Conservation (phyloP, 2,113 vertebrate species). For the Raja brachyura region DNA sequence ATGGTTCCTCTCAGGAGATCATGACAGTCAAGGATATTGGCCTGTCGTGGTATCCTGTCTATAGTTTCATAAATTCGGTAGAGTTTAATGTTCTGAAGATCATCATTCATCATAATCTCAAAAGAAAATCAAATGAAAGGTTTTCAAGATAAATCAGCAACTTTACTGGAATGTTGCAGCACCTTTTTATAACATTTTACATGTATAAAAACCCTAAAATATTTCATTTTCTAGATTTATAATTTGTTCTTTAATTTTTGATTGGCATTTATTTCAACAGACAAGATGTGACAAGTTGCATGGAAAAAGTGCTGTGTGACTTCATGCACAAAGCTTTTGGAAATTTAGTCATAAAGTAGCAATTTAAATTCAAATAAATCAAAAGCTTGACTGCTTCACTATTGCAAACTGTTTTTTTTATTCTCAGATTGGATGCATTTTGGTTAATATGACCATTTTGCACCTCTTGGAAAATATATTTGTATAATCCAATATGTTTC, state of each 20-base stretch:
- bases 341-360: neutral
- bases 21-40: neutral
- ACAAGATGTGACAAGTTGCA: neutral
- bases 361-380: slow-evolving; percentile 22
- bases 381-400: neutral
- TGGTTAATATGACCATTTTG: neutral
- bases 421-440: neutral
- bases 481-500: neutral
- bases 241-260: neutral
- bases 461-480: neutral
- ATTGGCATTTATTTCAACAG: neutral
- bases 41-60: neutral
- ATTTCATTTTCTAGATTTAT: neutral
- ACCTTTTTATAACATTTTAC: neutral
- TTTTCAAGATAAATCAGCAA: neutral
- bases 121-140: slow-evolving; percentile 11
- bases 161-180: neutral
- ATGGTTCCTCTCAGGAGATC: neutral
- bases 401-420: neutral
- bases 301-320: neutral
- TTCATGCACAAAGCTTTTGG: neutral
- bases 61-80: slow-evolving; percentile 1
- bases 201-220: neutral
- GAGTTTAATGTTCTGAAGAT: neutral
- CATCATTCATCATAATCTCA: neutral